Conservation (phyloP, 2,888 invertebrate species). For the Acleris literana region DNA sequence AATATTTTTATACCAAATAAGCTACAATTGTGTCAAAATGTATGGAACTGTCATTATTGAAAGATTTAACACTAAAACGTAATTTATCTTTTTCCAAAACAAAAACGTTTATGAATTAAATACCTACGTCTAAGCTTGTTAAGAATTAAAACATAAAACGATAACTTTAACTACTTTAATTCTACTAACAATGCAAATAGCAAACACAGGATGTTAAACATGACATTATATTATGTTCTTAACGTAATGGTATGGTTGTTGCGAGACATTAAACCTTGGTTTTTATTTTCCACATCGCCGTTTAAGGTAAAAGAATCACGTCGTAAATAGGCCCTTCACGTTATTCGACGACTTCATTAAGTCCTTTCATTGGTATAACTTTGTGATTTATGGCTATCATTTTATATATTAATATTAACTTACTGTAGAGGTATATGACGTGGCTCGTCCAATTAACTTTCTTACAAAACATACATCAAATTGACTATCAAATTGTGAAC, state of each 20-base stretch:
- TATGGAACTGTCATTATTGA: too few relatives aligned
- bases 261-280: slow-evolving; percentile 62
- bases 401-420: slow-evolving; percentile 40
- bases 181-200: slow-evolving; percentile 45
- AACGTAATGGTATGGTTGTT: slow-evolving; percentile 48
- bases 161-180: slow-evolving; percentile 10
- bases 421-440: slow-evolving; percentile 3
- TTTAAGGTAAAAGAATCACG: slow-evolving; percentile 63
- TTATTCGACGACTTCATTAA: slow-evolving; percentile 67
- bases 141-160: too few relatives aligned
- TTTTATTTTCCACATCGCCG: slow-evolving; percentile 57
- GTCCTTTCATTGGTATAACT: slow-evolving; percentile 57
- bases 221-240: slow-evolving; percentile 46
- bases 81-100: too few relatives aligned
- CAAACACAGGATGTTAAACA: slow-evolving; percentile 53
- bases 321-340: slow-evolving; percentile 63
- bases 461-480: slow-evolving; percentile 31
- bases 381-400: slow-evolving; percentile 48
- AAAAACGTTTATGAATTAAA: too few relatives aligned
- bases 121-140: too few relatives aligned
- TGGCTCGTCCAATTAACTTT: slow-evolving; percentile 24
- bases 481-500: slow-evolving; percentile 22
- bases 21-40: too few relatives aligned
- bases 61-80: too few relatives aligned
- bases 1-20: background rate